Evolutionary conservation across 2,113 vertebrate species (phyloP), one percentile per base, ranked within the genome.

Genomic region (Brachionichthys hirsutus): DNA sequence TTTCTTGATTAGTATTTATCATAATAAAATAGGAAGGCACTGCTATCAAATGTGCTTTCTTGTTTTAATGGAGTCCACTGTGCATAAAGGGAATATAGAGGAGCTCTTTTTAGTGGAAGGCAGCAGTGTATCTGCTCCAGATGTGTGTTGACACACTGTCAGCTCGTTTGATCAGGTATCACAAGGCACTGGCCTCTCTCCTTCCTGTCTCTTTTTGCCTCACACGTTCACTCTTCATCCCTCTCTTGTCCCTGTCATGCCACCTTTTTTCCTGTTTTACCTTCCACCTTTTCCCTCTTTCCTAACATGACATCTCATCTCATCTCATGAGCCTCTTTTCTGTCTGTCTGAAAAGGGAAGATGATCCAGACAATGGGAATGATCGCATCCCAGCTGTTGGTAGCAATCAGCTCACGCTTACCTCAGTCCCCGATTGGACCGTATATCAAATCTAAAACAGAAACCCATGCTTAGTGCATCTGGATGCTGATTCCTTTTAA

Each of bases 381-480:
- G 72, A 84, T 73, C 77, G 68, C 71, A 73, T 73, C 81, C 75
- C 88, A 90, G 88, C 89, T 91, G 88, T 87, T 91, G 63, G 80
- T 77, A 78, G 71, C 55, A 70, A 87, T 91, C 90, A 85, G 60
- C 78, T 90, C 81, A 67, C 88, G 82, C 89, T 90, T 90, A 89
- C 87, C 85, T 91, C 89, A 89, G 86, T 64, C 72, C 58, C 44
- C 42, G 59, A 77, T 83, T 70, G 48, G 77, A 62, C 72, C 59
- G 22, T 64, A 73, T 75, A 79, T 71, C 67, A 85, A 89, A 86
- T 82, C 30, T 52, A 62, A 85, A 85, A 72, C 82, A 84, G 84
- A 83, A 53, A 76, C 18, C 34, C 67, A 54, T 38, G 70, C 76
- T 60, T 42, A 59, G 72, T 73, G 77, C 81, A 87, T 85, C 73